These are phyloP conservation scores for Sarcophilus harrisii DNA, from an alignment of 2,797 vertebrate genomes.

Conservation along the genomic window DNA sequence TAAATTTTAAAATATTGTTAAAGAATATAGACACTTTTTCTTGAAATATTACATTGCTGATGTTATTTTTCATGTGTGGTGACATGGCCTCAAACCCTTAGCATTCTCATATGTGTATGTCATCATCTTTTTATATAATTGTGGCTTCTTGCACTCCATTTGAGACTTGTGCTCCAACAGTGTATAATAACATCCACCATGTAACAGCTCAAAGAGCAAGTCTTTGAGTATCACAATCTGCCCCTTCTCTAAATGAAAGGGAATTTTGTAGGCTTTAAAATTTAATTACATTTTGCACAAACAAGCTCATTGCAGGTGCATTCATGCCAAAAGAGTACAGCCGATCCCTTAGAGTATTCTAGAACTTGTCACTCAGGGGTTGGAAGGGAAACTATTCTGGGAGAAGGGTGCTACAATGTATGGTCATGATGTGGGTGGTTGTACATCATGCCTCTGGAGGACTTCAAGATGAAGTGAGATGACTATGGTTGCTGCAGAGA, in stretches of 20 bases:
- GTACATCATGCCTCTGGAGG: not conserved
- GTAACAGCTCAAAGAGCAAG: not conserved
- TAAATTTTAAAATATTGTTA: conserved; percentile 65
- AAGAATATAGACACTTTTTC: conserved; percentile 57
- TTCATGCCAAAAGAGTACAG: not conserved
- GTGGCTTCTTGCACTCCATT: not conserved
- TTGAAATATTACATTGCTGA: conserved; percentile 11
- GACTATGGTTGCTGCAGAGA: not conserved
- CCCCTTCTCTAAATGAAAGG: conserved; percentile 17
- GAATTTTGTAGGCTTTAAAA: conserved; percentile 25
- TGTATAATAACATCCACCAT: not conserved
- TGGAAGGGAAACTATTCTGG: not conserved
- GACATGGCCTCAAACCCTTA: not conserved
- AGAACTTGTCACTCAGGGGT: not conserved
- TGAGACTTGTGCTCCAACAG: not conserved
- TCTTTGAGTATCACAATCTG: not conserved
- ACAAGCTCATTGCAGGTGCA: not conserved
- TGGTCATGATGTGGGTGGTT: not conserved
- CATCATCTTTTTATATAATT: conserved; percentile 11
- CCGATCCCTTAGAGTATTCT: not conserved
- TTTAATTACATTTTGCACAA: not conserved
- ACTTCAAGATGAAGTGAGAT: not conserved
- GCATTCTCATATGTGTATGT: not conserved
- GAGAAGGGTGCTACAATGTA: not conserved
- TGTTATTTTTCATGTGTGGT: not conserved